A percentile compares a stretch with the other conserved stretches of the same genome.
Evolutionary conservation across 2,797 vertebrate genomes (phyloP).

Genomic region (Catostomus latipinnis): DNA sequence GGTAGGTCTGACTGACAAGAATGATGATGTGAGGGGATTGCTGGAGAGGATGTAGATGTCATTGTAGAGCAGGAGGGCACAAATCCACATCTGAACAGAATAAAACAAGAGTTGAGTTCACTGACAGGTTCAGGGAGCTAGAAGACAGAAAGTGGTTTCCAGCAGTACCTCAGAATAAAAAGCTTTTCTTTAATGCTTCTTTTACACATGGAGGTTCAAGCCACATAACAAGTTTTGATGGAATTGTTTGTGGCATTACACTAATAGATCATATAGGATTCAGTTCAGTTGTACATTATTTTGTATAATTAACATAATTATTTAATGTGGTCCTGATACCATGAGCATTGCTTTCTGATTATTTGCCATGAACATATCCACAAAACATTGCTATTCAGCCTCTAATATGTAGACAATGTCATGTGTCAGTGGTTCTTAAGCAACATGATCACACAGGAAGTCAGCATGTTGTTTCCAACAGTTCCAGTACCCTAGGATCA

Average conservation of each 20-base stretch:
- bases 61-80: constrained; percentile 11
- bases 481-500: no score
- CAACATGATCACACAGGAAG: no score
- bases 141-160: neutral
- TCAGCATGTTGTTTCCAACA: no score
- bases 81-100: constrained; percentile 18
- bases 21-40: constrained; percentile 15
- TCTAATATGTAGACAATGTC: no score
- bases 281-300: neutral
- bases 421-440: no score
- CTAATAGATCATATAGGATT: neutral
- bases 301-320: neutral
- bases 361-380: no score
- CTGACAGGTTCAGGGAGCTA: neutral
- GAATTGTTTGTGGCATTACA: neutral
- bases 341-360: no score
- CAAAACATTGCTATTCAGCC: no score
- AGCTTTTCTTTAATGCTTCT: neutral
- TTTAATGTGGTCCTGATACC: no score
- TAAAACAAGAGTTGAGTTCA: neutral
- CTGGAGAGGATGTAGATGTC: constrained; percentile 10
- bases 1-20: constrained; percentile 25
- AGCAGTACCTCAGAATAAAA: neutral
- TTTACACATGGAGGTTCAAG: no score
- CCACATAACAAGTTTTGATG: neutral